Evolutionary conservation across 2,113 vertebrate species (phyloP).

Genomic region (Macaca fascicularis): T2T-MFA8v1.1 NC_088375.1:190729501-190730000

Average conservation of each 20-base stretch:
- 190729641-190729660: neutral
- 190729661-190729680: neutral
- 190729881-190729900: neutral
- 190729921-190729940: neutral
- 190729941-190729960: neutral
- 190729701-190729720: neutral
- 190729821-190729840: neutral
- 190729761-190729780: neutral
- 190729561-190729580: neutral
- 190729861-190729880: constrained; percentile 29
- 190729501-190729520: neutral
- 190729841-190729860: neutral
- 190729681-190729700: neutral
- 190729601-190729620: neutral
- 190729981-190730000: neutral
- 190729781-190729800: neutral
- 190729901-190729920: neutral
- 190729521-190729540: neutral
- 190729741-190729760: neutral
- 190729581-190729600: constrained; percentile 24
- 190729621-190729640: neutral
- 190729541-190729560: neutral
- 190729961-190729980: neutral
- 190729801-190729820: neutral
- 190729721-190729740: neutral